phyloP scores from a whole-genome alignment of 2,888 invertebrate genomes.

The Brachyptera risi region DNA sequence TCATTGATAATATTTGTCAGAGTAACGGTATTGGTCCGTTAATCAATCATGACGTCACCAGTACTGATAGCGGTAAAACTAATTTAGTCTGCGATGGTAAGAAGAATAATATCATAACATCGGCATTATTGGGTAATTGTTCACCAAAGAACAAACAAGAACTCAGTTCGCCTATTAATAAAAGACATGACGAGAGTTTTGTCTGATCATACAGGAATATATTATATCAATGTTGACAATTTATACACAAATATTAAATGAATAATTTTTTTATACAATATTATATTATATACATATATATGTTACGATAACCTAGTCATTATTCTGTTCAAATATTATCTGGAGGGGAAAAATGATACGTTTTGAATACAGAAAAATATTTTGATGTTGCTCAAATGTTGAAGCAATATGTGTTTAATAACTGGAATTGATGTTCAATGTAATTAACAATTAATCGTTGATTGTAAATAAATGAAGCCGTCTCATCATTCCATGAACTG shows the following conservation, averaged over 20 bases:
- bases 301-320: constrained; percentile 3
- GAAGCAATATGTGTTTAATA: constrained; percentile 19
- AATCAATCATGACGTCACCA: background rate
- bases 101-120: constrained; percentile 9
- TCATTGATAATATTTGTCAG: background rate
- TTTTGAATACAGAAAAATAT: background rate
- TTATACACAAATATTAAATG: background rate
- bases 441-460: background rate
- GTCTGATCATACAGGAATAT: constrained; percentile 9
- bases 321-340: background rate
- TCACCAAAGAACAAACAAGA: background rate
- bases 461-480: constrained; percentile 6
- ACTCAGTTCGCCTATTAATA: background rate
- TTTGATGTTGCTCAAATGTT: background rate
- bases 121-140: constrained; percentile 3
- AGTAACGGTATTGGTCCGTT: too few species aligned
- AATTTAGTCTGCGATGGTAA: background rate
- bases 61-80: background rate
- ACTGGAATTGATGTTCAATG: constrained; percentile 1
- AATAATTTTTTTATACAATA: constrained; percentile 12
- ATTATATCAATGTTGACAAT: background rate
- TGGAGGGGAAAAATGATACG: constrained; percentile 16
- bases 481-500: constrained; percentile 14
- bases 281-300: background rate
- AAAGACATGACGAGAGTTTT: constrained; percentile 11